Percentiles rank a stretch among this genome's conserved stretches.
Evolutionary conservation across 1,140 invertebrate genomes (phyloP).

Genomic region (Macrostomum lignano): DNA sequence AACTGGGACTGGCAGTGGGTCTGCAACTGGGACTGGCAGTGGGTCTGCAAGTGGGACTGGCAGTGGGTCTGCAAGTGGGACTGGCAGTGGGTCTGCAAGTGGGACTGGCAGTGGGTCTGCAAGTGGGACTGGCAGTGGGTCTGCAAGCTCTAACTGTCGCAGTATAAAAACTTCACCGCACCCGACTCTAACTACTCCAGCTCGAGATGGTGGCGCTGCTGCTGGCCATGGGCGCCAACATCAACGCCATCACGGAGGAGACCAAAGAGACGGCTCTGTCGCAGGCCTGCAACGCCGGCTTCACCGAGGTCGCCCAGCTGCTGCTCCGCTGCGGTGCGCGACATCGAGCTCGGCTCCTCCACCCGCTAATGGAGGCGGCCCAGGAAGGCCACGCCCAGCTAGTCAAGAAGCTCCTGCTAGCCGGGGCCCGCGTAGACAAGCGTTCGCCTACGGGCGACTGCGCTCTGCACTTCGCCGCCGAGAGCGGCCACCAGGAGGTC

Average conservation of each 20-base stretch:
- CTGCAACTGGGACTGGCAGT: no score
- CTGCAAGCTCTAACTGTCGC: no score
- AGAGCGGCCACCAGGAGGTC: slow-evolving; percentile 29
- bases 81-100: no score
- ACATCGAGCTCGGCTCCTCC: slow-evolving; percentile 39
- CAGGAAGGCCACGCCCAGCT: slow-evolving; percentile 83
- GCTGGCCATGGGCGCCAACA: slow-evolving; percentile 66
- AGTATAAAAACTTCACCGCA: no score
- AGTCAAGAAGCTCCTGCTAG: slow-evolving; percentile 33
- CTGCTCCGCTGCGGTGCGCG: slow-evolving; percentile 9
- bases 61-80: no score
- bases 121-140: no score
- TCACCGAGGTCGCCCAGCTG: slow-evolving; percentile 26
- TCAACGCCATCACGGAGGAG: slow-evolving; percentile 84
- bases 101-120: no score
- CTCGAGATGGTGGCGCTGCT: slow-evolving; percentile 71
- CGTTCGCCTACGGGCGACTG: slow-evolving; percentile 47
- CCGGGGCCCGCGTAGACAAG: slow-evolving; percentile 55
- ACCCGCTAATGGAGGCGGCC: slow-evolving; percentile 84
- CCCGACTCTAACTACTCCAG: not conserved
- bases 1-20: no score
- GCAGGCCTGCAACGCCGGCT: slow-evolving; percentile 29
- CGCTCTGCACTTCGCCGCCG: slow-evolving; percentile 29
- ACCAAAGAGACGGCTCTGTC: slow-evolving; percentile 44
- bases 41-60: no score